Base-by-base conservation (phyloP, 2,797 vertebrate species). In the Gila robusta region DNA sequence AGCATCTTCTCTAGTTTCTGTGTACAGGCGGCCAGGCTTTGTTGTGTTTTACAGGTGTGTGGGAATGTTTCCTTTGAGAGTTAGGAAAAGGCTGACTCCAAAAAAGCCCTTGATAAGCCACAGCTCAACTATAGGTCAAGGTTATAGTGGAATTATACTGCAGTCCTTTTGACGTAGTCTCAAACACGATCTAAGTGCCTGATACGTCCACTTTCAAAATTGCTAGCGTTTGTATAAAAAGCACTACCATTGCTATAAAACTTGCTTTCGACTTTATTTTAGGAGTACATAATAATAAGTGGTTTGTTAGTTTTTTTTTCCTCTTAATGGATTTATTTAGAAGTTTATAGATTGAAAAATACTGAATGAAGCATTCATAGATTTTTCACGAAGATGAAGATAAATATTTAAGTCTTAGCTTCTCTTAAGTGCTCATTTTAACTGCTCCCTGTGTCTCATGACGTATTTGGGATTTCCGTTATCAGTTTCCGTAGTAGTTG, bases 121-220 rank as follows among this genome's bases (percentile, higher is more conserved):
- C 71, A 76, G 71, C 81, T 86, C 81, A 86, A 87, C 86, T 47
- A 49, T 80, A 44, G 81, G 79, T 78, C 87, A 78, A 83, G 32
- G 64, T 87, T 66, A 81, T 83, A 32, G 37, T 81, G 87, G 70
- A 81, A 67, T 86, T 64, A 81, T 69, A 28, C 77, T 66, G 17
- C 71, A 19, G 84, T 88, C 69, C 23, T 66, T 87, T 59, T 88
- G 85, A 85, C 14, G 12, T 84, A 28, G 23, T 82, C 62, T 59
- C 41, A 73, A 88, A 90, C 84, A 84, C 2, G 35, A 81, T 81
- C 70, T 79, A 90, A 90, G 89, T 90, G 89, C 89, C 89, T 90
- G 82, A 89, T 83, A 83, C 32, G 77, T 87, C 80, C 80, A 87
- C 84, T 81, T 72, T 64, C 88, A 86, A 86, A 89, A 37, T 52